Conservation (phyloP, 2,888 invertebrate genomes). For the Dyspetes luteomarginatus region DNA sequence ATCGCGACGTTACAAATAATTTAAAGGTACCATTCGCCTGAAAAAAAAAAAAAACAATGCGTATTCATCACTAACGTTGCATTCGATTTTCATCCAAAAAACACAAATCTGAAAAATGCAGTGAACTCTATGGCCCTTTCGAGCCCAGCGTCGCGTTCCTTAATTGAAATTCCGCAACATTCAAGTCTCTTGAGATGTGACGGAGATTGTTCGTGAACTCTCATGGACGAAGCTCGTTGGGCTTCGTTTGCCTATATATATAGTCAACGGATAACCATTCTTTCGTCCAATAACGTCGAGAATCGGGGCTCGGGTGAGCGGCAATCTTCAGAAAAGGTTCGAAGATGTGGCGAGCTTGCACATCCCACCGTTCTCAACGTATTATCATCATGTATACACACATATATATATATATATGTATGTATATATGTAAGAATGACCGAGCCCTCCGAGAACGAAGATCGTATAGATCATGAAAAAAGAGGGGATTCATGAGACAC, state of each 20-base stretch:
- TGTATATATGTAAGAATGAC: conserved; percentile 16
- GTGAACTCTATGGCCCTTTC: conserved; percentile 14
- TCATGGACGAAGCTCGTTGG: background rate
- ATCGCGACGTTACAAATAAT: too few relatives aligned
- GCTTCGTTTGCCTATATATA: conserved; percentile 37
- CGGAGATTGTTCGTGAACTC: too few relatives aligned
- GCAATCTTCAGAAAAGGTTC: conserved; percentile 37
- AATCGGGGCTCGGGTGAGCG: background rate
- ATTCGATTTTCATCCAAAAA: background rate
- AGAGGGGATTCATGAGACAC: conserved; percentile 8
- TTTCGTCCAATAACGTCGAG: conserved; percentile 58
- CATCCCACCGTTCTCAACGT: conserved; percentile 16
- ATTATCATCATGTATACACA: background rate
- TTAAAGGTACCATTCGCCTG: too few relatives aligned
- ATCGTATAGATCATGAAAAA: conserved; percentile 43
- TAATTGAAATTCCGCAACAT: conserved; percentile 61
- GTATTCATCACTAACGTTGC: background rate
- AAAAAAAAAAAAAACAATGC: too few relatives aligned
- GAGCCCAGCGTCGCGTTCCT: conserved; percentile 36
- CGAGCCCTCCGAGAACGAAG: conserved; percentile 24
- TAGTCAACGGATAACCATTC: conserved; percentile 52
- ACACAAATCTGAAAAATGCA: conserved; percentile 16
- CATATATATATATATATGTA: background rate
- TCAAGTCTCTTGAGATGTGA: conserved; percentile 36
- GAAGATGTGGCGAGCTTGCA: conserved; percentile 45